Conservation (phyloP, 1,140 invertebrate species). For the Pseudomyrmex pallidus region DNA sequence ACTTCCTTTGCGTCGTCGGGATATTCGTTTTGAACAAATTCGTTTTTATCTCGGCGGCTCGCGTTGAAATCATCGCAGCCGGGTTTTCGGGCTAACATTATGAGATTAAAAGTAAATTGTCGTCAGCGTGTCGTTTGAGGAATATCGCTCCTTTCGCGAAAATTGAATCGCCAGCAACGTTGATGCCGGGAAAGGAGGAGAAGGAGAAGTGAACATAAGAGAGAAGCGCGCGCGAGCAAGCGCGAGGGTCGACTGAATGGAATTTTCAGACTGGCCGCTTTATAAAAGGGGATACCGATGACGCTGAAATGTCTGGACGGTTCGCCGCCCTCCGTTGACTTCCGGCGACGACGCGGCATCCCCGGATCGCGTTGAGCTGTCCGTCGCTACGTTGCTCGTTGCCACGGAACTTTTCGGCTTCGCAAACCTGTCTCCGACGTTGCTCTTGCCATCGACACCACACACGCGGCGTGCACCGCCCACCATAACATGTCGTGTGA, state of each 20-base stretch:
- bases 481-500: constrained; percentile 77
- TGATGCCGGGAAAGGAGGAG: constrained; percentile 3
- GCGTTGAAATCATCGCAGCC: constrained; percentile 25
- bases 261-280: constrained; percentile 51
- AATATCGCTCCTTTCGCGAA: constrained; percentile 18
- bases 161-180: constrained; percentile 60
- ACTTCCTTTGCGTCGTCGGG: background rate
- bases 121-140: constrained; percentile 33
- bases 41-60: background rate
- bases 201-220: constrained; percentile 18
- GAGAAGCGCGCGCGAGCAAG: constrained; percentile 1
- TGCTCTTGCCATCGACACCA: constrained; percentile 70
- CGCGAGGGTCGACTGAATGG: constrained; percentile 36
- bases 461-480: constrained; percentile 27
- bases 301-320: constrained; percentile 63
- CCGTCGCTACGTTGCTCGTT: constrained; percentile 58
- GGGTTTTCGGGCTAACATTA: constrained; percentile 25
- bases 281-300: constrained; percentile 60
- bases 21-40: background rate
- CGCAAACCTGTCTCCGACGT: constrained; percentile 60
- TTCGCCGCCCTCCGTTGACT: constrained; percentile 51
- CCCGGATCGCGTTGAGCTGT: background rate
- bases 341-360: constrained; percentile 43
- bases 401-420: constrained; percentile 67
- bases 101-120: constrained; percentile 61